These are phyloP conservation scores for Clanis bilineata DNA, from an alignment of 2,888 invertebrate species.

Conservation along the genomic window DNA sequence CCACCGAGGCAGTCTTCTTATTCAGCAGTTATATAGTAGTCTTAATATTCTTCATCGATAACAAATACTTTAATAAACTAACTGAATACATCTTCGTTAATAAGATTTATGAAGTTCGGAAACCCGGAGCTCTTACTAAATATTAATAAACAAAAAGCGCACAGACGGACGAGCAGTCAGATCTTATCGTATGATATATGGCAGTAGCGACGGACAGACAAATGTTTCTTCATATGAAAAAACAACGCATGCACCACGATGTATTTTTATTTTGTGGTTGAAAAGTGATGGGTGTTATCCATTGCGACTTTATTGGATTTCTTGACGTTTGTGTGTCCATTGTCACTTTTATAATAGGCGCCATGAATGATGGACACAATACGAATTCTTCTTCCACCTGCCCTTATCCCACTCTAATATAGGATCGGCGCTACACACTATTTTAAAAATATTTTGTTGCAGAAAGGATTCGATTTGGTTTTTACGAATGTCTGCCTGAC, in stretches of 20 bases:
- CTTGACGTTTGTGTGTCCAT: background rate
- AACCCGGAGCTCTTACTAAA: slow-evolving; percentile 40
- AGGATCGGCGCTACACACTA: too few relatives aligned
- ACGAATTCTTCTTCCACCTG: too few relatives aligned
- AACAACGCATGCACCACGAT: slow-evolving; percentile 22
- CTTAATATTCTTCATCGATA: too few relatives aligned
- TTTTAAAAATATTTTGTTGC: too few relatives aligned
- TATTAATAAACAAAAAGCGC: slow-evolving; percentile 44
- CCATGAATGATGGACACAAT: too few relatives aligned
- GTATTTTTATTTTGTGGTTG: background rate
- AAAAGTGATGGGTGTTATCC: background rate
- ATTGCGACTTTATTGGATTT: background rate
- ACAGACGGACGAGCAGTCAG: slow-evolving; percentile 37
- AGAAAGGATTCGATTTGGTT: too few relatives aligned
- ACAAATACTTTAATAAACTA: background rate
- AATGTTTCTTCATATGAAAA: slow-evolving; percentile 38
- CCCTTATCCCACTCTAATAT: too few relatives aligned
- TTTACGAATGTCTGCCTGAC: too few relatives aligned
- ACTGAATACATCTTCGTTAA: background rate
- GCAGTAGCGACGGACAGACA: slow-evolving; percentile 41
- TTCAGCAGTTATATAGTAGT: too few relatives aligned
- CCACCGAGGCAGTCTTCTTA: too few relatives aligned
- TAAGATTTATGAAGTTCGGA: slow-evolving; percentile 27
- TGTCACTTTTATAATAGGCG: background rate
- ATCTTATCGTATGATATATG: slow-evolving; percentile 51